These are phyloP conservation scores for Gila robusta DNA, from an alignment of 2,797 vertebrate genomes.

Conservation along the genomic window DNA sequence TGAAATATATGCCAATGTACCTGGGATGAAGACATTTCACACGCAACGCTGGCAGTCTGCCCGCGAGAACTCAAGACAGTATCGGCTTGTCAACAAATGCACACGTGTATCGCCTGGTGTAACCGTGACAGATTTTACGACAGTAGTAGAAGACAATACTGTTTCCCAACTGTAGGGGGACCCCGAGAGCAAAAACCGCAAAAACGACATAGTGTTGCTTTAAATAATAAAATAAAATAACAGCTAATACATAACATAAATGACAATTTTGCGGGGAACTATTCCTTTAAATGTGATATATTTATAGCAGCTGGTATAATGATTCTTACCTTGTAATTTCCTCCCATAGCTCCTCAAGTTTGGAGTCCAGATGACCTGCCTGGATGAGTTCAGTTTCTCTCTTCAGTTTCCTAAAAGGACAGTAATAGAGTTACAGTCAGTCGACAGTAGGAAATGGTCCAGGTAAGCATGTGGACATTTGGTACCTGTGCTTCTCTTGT, in stretches of 20 bases:
- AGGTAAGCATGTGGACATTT: background rate
- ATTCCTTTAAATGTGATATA: background rate
- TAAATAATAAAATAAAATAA: background rate
- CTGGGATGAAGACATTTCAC: no score
- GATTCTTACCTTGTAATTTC: constrained; percentile 87
- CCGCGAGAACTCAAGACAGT: no score
- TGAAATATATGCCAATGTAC: no score
- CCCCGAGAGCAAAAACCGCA: no score
- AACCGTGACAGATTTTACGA: no score
- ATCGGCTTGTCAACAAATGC: no score
- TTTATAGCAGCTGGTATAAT: background rate
- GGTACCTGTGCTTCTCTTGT: constrained; percentile 93
- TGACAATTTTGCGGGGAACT: background rate
- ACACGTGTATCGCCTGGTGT: no score
- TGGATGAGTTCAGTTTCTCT: constrained; percentile 93
- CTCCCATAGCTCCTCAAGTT: constrained; percentile 91
- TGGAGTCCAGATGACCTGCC: constrained; percentile 90
- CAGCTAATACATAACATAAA: background rate
- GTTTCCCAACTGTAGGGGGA: no score
- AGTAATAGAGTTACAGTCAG: background rate
- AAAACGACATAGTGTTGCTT: no score
- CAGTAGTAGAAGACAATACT: no score
- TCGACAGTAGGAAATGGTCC: background rate
- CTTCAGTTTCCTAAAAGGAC: constrained; percentile 85
- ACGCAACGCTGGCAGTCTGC: no score